These are phyloP conservation scores for Taxidea taxus DNA, from an alignment of 2,113 vertebrate genomes.

Conservation along the genomic window DNA sequence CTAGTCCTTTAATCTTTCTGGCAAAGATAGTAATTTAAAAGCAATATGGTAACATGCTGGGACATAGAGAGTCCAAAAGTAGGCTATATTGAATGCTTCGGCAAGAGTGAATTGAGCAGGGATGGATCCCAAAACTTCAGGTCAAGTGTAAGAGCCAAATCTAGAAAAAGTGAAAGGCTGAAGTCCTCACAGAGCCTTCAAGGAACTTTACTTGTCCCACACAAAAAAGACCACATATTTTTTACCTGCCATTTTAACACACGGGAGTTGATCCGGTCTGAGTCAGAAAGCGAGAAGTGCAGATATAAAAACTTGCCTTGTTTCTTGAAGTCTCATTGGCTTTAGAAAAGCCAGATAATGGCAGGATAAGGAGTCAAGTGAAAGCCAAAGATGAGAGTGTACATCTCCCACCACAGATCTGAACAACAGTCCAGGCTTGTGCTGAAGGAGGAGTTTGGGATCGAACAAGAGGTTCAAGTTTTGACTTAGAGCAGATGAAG, in stretches of 20 bases:
- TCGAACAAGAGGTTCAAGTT: background rate
- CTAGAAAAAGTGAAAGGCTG: background rate
- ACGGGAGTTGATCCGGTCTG: background rate
- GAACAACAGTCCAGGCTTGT: background rate
- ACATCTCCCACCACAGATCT: background rate
- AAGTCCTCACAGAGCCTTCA: background rate
- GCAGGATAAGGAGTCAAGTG: background rate
- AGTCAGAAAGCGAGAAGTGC: background rate
- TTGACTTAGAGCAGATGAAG: background rate
- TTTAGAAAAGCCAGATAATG: background rate
- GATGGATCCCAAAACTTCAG: background rate
- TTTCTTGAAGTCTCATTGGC: background rate
- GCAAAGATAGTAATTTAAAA: background rate
- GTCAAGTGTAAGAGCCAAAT: background rate
- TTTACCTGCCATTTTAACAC: background rate
- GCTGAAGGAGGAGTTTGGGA: background rate
- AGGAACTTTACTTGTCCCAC: fast-evolving
- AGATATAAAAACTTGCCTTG: background rate
- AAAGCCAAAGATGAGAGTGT: background rate
- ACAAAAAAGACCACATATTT: background rate
- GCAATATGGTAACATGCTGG: background rate
- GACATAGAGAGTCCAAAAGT: background rate
- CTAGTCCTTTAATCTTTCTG: background rate
- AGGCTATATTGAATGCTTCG: background rate
- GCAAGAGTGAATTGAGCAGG: background rate